Conservation (phyloP, 2,113 vertebrate species). For the Albula glossodonta region DNA sequence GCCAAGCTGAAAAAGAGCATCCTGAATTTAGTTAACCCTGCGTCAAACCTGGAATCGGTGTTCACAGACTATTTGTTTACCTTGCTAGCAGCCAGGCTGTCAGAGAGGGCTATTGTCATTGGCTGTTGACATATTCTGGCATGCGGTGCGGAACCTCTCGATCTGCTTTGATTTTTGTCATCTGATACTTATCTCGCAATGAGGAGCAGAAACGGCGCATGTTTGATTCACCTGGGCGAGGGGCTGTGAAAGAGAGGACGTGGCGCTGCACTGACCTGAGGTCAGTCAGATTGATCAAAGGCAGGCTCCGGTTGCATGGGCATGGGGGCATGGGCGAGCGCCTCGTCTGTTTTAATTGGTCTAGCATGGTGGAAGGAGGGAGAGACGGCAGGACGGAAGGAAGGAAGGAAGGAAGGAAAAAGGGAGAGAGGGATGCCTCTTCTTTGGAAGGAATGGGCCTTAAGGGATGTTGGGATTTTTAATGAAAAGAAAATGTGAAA, state of each 20-base stretch:
- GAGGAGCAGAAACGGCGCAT: conserved; percentile 11
- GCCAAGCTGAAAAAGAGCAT: too few relatives aligned
- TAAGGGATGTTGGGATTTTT: background rate
- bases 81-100: background rate
- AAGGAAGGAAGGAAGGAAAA: background rate
- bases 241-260: background rate
- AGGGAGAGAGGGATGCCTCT: background rate
- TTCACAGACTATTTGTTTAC: too few relatives aligned
- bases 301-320: background rate
- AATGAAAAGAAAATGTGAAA: background rate
- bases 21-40: too few relatives aligned
- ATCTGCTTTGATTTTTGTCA: conserved; percentile 38
- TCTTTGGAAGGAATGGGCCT: background rate
- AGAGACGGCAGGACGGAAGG: background rate
- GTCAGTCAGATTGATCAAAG: conserved; percentile 10
- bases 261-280: conserved; percentile 16
- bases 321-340: background rate
- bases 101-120: conserved; percentile 14
- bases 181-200: background rate
- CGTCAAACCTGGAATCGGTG: too few relatives aligned
- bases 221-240: conserved; percentile 35
- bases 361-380: background rate
- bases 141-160: conserved; percentile 14
- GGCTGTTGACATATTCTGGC: too few relatives aligned
- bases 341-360: conserved; percentile 9